These are phyloP conservation scores for Brachyhypopomus gauderio DNA, from an alignment of 2,113 vertebrate species.

Conservation along the genomic window DNA sequence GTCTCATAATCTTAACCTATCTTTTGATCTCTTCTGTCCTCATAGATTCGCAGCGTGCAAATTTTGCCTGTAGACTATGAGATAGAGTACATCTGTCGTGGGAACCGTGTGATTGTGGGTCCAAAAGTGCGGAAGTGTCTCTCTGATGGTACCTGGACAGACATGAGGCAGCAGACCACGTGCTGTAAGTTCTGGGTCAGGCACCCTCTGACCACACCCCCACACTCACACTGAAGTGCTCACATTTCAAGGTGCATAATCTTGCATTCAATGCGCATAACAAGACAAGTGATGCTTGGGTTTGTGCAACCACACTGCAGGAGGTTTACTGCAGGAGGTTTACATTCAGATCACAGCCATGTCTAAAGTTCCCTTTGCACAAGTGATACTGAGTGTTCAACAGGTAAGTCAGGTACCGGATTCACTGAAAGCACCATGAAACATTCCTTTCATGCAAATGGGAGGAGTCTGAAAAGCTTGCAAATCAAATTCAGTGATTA, in stretches of 20 bases:
- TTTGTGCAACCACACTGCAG: neutral
- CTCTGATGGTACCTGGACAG: conserved; percentile 80
- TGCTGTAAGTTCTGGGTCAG: conserved; percentile 72
- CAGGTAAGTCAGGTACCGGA: no score
- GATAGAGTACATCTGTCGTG: conserved; percentile 85
- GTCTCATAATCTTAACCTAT: neutral
- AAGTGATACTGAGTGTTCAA: neutral
- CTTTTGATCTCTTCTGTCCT: neutral
- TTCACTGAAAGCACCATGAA: no score
- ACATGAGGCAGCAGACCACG: conserved; percentile 77
- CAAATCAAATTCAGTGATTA: no score
- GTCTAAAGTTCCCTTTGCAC: neutral
- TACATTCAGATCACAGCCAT: neutral
- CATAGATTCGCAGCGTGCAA: conserved; percentile 66
- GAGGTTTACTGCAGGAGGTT: neutral
- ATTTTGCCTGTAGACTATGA: conserved; percentile 83
- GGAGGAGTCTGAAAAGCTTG: no score
- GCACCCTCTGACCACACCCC: no score
- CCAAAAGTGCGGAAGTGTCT: conserved; percentile 85
- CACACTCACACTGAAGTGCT: no score
- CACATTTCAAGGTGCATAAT: no score
- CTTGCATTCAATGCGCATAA: no score
- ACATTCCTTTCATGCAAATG: no score
- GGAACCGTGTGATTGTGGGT: conserved; percentile 78
- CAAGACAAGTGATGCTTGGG: neutral